These are phyloP conservation scores for Empidonax traillii DNA, from an alignment of 2,113 vertebrate species.

Conservation along the genomic window DNA sequence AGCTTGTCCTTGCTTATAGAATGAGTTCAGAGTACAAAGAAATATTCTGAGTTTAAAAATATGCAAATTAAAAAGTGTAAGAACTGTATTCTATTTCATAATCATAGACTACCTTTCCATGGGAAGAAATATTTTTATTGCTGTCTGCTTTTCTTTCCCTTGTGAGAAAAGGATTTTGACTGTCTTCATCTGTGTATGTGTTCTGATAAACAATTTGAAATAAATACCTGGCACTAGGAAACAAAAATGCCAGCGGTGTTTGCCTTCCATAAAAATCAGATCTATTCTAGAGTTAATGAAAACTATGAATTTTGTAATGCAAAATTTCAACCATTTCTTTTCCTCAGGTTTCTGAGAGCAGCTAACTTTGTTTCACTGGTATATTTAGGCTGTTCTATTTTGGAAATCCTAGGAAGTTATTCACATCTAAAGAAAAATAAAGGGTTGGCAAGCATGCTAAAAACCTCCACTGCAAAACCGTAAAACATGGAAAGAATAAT, in stretches of 20 bases:
- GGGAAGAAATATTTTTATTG: not conserved
- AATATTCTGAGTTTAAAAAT: not conserved
- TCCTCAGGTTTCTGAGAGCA: not conserved
- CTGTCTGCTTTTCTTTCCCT: not conserved
- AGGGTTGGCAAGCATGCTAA: not conserved
- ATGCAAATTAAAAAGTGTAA: not conserved
- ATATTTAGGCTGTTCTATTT: not conserved
- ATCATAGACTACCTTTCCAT: not conserved
- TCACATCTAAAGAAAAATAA: not conserved
- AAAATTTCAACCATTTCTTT: not conserved
- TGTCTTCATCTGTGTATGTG: not conserved
- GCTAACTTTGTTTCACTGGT: not conserved
- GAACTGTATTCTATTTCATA: not conserved
- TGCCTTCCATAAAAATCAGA: not conserved
- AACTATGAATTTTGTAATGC: not conserved
- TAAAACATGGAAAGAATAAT: not conserved
- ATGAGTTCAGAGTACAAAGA: not conserved
- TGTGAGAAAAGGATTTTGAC: not conserved
- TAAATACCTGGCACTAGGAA: not conserved
- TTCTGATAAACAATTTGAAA: not conserved
- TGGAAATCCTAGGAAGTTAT: not conserved
- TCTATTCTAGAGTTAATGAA: not conserved
- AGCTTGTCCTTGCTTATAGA: not conserved
- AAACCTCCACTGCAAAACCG: not conserved
- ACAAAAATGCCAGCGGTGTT: not conserved